These are phyloP conservation scores for Halocaridina rubra DNA, from an alignment of 2,888 invertebrate genomes.

Conservation along the genomic window DNA sequence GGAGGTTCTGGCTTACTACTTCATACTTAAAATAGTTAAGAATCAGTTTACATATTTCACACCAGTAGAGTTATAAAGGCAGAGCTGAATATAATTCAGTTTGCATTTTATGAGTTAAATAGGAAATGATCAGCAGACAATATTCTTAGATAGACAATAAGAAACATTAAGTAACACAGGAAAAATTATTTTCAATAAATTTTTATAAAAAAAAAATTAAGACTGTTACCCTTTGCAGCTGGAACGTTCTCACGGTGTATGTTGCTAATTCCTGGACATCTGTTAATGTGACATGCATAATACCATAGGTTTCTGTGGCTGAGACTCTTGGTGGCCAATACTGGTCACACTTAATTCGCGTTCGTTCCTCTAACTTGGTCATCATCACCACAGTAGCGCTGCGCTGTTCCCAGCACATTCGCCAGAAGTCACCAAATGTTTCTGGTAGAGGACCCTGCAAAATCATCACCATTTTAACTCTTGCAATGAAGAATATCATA, in stretches of 20 bases:
- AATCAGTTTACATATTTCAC: no score
- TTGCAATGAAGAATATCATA: no score
- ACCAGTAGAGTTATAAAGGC: no score
- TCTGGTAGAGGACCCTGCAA: conserved; percentile 92
- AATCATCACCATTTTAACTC: no score
- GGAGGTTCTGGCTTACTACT: no score
- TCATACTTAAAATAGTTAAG: no score
- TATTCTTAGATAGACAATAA: no score
- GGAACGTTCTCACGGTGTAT: conserved; percentile 97
- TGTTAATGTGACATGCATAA: conserved; percentile 91
- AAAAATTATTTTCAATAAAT: neutral
- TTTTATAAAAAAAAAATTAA: no score
- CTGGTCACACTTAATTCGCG: conserved; percentile 95
- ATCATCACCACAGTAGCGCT: conserved; percentile 98
- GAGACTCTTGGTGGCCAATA: conserved; percentile 90
- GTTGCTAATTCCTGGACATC: conserved; percentile 97
- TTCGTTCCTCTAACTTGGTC: conserved; percentile 97
- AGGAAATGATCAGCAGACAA: no score
- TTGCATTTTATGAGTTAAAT: no score
- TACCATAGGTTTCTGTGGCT: conserved; percentile 94
- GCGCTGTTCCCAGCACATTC: conserved; percentile 99
- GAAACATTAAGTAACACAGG: no score
- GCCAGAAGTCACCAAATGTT: conserved; percentile 98
- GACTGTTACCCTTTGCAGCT: conserved; percentile 80
- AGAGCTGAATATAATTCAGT: no score